Evolutionary conservation across 2,888 invertebrate genomes (phyloP).

Genomic region (Synergus umbraculus): DNA sequence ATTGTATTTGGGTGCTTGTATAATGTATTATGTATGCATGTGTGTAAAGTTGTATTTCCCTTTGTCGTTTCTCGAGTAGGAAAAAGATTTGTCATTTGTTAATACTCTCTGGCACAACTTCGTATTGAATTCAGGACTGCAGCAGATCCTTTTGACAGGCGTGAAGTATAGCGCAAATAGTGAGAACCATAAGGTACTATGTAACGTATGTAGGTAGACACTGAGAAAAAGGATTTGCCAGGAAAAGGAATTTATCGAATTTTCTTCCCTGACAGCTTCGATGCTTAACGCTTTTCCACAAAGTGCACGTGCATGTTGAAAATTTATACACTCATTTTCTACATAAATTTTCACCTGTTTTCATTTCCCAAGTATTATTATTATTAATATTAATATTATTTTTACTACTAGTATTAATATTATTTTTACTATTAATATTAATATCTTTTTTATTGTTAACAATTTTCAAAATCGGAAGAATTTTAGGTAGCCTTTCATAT

Average conservation of each 20-base stretch:
- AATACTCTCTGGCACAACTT: conserved; percentile 39
- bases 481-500: too few species aligned
- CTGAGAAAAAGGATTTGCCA: conserved; percentile 33
- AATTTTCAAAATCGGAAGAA: too few species aligned
- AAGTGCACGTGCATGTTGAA: conserved; percentile 38
- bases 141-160: conserved; percentile 34
- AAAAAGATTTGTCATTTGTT: conserved; percentile 40
- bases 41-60: conserved; percentile 3
- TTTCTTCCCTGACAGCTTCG: conserved; percentile 31
- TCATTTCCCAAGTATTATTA: background rate
- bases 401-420: too few species aligned
- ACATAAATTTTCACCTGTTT: conserved; percentile 42
- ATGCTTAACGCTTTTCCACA: conserved; percentile 39
- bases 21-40: background rate
- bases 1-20: background rate
- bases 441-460: too few species aligned
- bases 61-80: conserved; percentile 22
- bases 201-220: conserved; percentile 16
- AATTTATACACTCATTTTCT: conserved; percentile 47
- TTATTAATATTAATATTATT: too few species aligned
- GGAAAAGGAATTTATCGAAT: conserved; percentile 36
- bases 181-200: conserved; percentile 37
- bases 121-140: conserved; percentile 35
- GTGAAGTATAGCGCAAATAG: conserved; percentile 36
- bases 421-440: too few species aligned